These are phyloP conservation scores for Holothuria scabra DNA, from an alignment of 53 echinoderm and acorn worm genomes.

Conservation along the genomic window DNA sequence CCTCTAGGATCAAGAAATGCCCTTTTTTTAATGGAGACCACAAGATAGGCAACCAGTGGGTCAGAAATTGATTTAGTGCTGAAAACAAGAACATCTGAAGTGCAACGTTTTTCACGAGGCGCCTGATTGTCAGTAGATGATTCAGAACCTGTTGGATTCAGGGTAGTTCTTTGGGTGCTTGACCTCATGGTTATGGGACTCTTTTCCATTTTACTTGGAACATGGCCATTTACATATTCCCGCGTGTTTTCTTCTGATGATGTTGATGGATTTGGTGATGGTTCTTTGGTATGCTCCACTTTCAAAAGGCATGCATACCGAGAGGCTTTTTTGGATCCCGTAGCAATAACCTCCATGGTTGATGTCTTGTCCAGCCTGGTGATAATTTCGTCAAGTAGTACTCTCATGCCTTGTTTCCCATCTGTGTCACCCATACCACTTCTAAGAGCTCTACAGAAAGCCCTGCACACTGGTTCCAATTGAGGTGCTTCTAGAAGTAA, in stretches of 20 bases:
- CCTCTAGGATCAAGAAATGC: too few species aligned
- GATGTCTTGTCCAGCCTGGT: neutral
- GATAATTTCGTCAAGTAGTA: neutral
- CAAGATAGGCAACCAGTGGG: neutral
- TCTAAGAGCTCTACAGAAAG: slow-evolving; percentile 16
- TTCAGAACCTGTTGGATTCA: too few species aligned
- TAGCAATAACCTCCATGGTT: neutral
- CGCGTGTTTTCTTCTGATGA: too few species aligned
- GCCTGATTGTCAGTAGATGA: too few species aligned
- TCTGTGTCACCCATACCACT: neutral
- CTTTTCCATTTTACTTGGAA: too few species aligned
- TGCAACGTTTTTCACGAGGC: neutral
- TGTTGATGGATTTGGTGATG: too few species aligned
- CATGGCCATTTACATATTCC: too few species aligned
- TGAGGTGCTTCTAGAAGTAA: slow-evolving; percentile 8
- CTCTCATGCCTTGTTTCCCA: neutral
- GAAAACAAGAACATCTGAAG: slow-evolving; percentile 23
- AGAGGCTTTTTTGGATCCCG: neutral
- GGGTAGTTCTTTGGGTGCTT: too few species aligned
- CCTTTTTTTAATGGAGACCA: too few species aligned
- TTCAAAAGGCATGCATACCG: too few species aligned
- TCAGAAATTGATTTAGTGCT: neutral
- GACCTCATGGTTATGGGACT: too few species aligned
- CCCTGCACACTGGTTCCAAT: slow-evolving; percentile 13
- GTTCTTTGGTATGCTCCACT: too few species aligned